Conservation (phyloP, 2,888 invertebrate genomes). For the Anthrax anthrax region DNA sequence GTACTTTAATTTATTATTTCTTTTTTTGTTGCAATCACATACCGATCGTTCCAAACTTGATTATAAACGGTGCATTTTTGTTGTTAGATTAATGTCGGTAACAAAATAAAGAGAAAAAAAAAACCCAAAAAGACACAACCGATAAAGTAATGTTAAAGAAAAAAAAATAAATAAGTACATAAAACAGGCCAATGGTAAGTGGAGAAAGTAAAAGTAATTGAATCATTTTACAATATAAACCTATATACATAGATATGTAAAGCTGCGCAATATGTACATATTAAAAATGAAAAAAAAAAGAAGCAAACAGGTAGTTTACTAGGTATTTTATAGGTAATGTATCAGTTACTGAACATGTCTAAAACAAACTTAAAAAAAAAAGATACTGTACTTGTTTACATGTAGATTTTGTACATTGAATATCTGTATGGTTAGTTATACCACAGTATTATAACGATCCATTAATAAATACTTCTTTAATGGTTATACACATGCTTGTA, state of each 20-base stretch:
- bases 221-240: no score
- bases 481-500: no score
- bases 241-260: no score
- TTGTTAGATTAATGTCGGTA: neutral
- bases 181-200: neutral
- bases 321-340: neutral
- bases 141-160: neutral
- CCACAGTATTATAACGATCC: no score
- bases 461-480: no score
- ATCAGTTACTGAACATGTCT: neutral
- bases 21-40: neutral
- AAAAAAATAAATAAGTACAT: neutral
- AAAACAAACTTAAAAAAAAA: no score
- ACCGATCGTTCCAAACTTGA: neutral
- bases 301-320: neutral
- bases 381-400: no score
- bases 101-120: no score
- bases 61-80: neutral
- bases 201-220: slow-evolving; percentile 7
- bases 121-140: no score
- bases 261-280: neutral
- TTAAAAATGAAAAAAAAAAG: neutral
- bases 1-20: neutral
- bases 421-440: no score
- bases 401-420: no score